Percentiles rank a stretch among this genome's conserved stretches.
phyloP scores from a whole-genome alignment of 2,797 vertebrate species.

The Anomalospiza imberbis region DNA sequence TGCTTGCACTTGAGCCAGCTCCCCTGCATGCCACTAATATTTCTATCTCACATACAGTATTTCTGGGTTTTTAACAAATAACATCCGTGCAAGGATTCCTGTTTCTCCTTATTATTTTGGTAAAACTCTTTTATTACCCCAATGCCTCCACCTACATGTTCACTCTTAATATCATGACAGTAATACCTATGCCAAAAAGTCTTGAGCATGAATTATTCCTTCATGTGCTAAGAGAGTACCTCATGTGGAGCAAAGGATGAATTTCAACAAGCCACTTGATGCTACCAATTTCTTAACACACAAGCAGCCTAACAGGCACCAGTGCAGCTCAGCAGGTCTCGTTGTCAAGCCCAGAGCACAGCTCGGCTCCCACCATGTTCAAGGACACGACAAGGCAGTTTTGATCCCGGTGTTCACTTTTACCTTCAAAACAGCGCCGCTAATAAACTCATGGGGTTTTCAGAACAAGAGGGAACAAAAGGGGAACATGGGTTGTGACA shows the following conservation, averaged over 20 bases:
- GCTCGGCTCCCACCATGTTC: background rate
- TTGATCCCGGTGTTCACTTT: background rate
- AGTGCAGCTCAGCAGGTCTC: background rate
- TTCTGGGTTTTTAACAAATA: background rate
- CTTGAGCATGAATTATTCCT: background rate
- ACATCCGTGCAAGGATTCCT: background rate
- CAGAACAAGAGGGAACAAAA: background rate
- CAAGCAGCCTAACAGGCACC: background rate
- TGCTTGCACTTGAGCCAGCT: background rate
- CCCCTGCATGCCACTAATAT: background rate
- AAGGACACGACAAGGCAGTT: background rate
- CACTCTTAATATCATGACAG: background rate
- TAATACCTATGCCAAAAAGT: background rate
- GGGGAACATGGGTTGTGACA: background rate
- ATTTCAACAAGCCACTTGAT: constrained; percentile 20
- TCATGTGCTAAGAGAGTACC: background rate
- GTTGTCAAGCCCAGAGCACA: background rate
- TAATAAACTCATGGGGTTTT: background rate
- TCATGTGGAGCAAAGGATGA: background rate
- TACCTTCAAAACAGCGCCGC: background rate
- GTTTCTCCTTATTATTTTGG: background rate
- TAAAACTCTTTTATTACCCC: background rate
- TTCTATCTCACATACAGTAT: background rate
- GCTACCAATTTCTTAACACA: background rate
- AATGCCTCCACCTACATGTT: background rate